Conservation (phyloP, 2,113 vertebrate species). For the Aplodontia rufa region DNA sequence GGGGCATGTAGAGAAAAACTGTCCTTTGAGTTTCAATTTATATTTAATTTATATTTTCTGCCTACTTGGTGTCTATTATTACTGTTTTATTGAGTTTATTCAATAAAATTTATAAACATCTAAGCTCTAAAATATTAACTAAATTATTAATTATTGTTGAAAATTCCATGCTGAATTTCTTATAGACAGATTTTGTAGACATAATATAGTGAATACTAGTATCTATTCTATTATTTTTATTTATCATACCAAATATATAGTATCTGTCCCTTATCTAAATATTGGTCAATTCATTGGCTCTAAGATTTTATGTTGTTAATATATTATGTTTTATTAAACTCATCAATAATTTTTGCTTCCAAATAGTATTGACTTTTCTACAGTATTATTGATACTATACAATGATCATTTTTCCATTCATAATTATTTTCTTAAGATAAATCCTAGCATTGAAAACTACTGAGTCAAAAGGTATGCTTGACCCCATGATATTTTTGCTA, state of each 20-base stretch:
- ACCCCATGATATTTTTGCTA: background rate
- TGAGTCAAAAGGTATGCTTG: background rate
- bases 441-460: background rate
- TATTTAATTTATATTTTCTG: background rate
- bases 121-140: background rate
- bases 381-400: background rate
- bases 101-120: background rate
- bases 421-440: constrained; percentile 18
- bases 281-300: background rate
- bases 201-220: background rate
- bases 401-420: background rate
- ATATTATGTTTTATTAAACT: background rate
- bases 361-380: background rate
- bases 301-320: background rate
- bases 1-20: background rate
- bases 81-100: constrained; percentile 47
- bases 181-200: background rate
- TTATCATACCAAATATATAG: background rate
- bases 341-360: background rate
- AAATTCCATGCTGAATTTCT: background rate
- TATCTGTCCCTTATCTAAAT: background rate
- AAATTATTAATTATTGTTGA: background rate
- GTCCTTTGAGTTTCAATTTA: background rate
- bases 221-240: background rate
- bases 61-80: background rate